Evolutionary conservation across 2,888 invertebrate species (phyloP), one percentile per base, ranked within the genome.

Genomic region (Hipparchia sbordonii): DNA sequence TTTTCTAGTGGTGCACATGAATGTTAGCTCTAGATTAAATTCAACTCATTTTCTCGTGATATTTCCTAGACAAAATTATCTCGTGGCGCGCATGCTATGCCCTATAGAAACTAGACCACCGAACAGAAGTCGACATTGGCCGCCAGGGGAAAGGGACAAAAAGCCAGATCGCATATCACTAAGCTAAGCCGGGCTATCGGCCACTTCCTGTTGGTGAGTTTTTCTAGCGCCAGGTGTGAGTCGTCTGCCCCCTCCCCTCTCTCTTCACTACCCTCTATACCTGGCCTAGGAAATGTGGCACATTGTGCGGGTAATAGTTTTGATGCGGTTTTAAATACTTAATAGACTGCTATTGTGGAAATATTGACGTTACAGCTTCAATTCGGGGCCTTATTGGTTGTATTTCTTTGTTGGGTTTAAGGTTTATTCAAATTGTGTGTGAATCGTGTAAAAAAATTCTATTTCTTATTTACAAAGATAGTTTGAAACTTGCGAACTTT

Each of bases 171-270:
- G 60, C 67, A 71, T 74, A 72, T 72, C 68, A 65, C 46, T 70
- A 52, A 52, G 67, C 46, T 70, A 52, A 52, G 67, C 61, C 45
- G 56, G 46, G 52, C 52, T 62, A 60, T 23, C 67, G 72, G 54
- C 52, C 71, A 70, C 75, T 79, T 80, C 79, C 79, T 78, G 79
- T 78, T 72, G 73, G 75, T 56, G 46, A 59, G 74, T 77, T 79
- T 79, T 81, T 80, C 74, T 76, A 72, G 76, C 77, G 80, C 82
- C 82, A 83, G 82, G 82, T 82, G 82, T 62, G 48, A 46, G 77
- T 75, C 67, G 74, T 71, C 68, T 65, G 74, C 33, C 51, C 72
- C 71, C 63, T 39, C 39, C 39, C 39, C 39, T 5, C 39, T 2
- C 39, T 0, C 39, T 39, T 39, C 72, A 7, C 69, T 78, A 77